phyloP scores from a whole-genome alignment of 1,140 invertebrate genomes.

The Lamellibrachia luymesi region DNA sequence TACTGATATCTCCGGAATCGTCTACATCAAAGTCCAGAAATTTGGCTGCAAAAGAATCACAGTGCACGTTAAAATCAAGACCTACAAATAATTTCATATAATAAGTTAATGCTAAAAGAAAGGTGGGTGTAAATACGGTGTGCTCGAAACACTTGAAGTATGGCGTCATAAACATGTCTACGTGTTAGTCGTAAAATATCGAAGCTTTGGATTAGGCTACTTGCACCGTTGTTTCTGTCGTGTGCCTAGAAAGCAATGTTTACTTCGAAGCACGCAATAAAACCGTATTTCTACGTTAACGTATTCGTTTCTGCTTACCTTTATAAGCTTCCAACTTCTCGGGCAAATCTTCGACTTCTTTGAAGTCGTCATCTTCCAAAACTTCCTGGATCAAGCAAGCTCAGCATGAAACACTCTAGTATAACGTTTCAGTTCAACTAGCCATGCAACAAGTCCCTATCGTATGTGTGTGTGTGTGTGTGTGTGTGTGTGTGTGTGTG shows the following conservation, averaged over 20 bases:
- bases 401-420: not conserved
- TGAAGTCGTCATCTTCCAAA: conserved; percentile 18
- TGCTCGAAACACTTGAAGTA: not conserved
- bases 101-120: not conserved
- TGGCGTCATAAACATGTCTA: not conserved
- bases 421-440: not conserved
- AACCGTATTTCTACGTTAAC: not conserved
- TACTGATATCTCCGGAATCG: conserved; percentile 45
- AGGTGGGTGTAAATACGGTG: not conserved
- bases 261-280: not conserved
- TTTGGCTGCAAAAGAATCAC: conserved; percentile 35
- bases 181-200: not conserved
- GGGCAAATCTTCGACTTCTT: conserved; percentile 25
- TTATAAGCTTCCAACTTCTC: conserved; percentile 21
- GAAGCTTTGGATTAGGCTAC: not conserved
- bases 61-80: too few species aligned
- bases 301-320: conserved; percentile 8
- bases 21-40: conserved; percentile 47
- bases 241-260: not conserved
- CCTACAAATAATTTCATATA: not conserved
- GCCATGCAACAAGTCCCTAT: not conserved
- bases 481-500: too few species aligned
- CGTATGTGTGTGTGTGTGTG: too few species aligned
- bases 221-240: not conserved
- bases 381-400: conserved; percentile 15